phyloP scores from a whole-genome alignment of 2,797 vertebrate species.

The Erithacus rubecula region DNA sequence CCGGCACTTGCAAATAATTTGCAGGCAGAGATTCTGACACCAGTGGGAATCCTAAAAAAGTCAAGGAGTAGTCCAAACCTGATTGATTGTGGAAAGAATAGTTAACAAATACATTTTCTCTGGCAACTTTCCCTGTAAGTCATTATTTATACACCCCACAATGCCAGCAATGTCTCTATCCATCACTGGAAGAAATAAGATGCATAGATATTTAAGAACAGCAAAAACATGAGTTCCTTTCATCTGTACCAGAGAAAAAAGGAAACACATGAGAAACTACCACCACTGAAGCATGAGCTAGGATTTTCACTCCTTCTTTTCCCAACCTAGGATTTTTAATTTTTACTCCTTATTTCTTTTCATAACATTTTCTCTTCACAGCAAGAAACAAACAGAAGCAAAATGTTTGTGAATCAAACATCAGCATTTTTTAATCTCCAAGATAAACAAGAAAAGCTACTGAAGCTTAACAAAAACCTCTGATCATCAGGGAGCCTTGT shows the following conservation, averaged over 20 bases:
- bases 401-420: background rate
- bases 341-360: background rate
- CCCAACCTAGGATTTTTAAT: background rate
- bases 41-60: background rate
- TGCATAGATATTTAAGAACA: background rate
- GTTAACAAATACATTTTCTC: background rate
- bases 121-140: background rate
- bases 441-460: background rate
- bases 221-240: background rate
- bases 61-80: background rate
- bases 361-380: background rate
- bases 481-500: background rate
- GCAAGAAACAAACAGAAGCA: background rate
- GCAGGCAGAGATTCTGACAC: background rate
- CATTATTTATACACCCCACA: background rate
- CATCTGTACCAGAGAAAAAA: background rate
- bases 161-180: background rate
- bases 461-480: background rate
- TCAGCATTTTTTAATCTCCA: background rate
- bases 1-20: background rate
- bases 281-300: background rate
- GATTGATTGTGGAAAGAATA: background rate
- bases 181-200: background rate
- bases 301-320: background rate
- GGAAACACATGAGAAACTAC: background rate